Evolutionary conservation across 2,888 invertebrate species (phyloP), one percentile per base, ranked within the genome.

Genomic region (Podabrus alpinus): DNA sequence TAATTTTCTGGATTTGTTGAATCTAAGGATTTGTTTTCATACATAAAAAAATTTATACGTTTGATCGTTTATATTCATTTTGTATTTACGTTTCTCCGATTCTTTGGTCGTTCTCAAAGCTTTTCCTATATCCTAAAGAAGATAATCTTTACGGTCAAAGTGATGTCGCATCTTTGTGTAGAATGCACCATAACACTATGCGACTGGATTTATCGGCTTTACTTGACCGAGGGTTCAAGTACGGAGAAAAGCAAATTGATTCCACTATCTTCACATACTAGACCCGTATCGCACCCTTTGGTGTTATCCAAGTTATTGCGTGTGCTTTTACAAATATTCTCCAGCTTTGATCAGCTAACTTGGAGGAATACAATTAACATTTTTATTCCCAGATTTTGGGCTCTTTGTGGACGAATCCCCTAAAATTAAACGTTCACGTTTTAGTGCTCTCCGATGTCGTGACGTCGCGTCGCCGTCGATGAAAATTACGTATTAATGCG

Each of bases 231-330:
- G 74, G 77, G 77, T 80, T 76, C 74, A 79, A 81, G 80, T 82
- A 82, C 82, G 82, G 82, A 82, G 81, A 82, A 81, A 79, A 82
- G 82, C 83, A 83, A 83, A 83, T 83, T 83, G 83, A 80, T 83
- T 83, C 81, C 81, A 82, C 81, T 83, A 82, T 83, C 81, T 83
- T 80, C 78, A 76, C 71, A 64, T 64, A 73, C 69, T 76, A 70
- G 73, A 73, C 75, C 72, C 73, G 73, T 75, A 77, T 76, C 79
- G 74, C 77, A 73, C 74, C 76, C 72, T 76, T 76, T 73, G 71
- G 45, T 76, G 73, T 76, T 76, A 67, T 66, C 68, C 67, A 77
- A 78, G 77, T 78, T 78, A 78, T 78, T 78, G 77, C 78, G 72
- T 69, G 74, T 69, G 72, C 78, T 78, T 78, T 77, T 72, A 67